Base-by-base conservation (phyloP, 2,797 vertebrate species). In the Galaxias olidus region DNA sequence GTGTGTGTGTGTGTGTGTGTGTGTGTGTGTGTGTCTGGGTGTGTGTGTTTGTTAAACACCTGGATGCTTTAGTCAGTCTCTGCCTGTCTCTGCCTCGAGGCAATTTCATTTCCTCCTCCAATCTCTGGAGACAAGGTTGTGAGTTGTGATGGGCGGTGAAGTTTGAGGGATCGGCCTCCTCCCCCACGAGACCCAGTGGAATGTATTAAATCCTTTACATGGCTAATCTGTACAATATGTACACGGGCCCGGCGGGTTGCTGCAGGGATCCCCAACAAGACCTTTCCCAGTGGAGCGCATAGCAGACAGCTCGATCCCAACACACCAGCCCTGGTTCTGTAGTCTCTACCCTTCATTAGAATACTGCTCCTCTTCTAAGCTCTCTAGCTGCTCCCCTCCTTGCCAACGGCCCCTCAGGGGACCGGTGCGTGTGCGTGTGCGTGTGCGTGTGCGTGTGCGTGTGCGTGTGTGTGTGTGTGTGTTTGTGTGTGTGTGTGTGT, bases 91-190 rank as follows among this genome's bases (percentile, higher is more conserved):
- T 53, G 12, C 51, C 41, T 40, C 30, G 19, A 64, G 86, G 84
- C 81, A 67, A 74, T 89, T 89, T 85, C 76, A 91, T 91, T 91
- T 91, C 90, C 88, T 87, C 71, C 82, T 54, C 66, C 59, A 54
- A 75, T 87, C 86, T 73, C 77, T 75, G 74, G 72, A 72, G 73
- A 74, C 76, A 30, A 30, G 30, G 72, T 65, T 76, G 63, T 76
- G 72, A 83, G 72, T 65, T 76, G 63, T 76, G 72, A 83, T 83
- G 68, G 79, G 65, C 66, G 13, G 65, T 73, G 69, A 74, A 58
- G 70, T 70, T 63, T 12, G 63, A 50, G 15, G 64, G 68, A 42
- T 66, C 73, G 51, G 20, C 13, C 64, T 77, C 76, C 17, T 49
- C 63, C 67, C 73, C 73, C 70, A 18, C 20, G 77, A 76, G 81